Base-by-base conservation (phyloP, 2,797 vertebrate genomes). In the Peromyscus eremicus region DNA sequence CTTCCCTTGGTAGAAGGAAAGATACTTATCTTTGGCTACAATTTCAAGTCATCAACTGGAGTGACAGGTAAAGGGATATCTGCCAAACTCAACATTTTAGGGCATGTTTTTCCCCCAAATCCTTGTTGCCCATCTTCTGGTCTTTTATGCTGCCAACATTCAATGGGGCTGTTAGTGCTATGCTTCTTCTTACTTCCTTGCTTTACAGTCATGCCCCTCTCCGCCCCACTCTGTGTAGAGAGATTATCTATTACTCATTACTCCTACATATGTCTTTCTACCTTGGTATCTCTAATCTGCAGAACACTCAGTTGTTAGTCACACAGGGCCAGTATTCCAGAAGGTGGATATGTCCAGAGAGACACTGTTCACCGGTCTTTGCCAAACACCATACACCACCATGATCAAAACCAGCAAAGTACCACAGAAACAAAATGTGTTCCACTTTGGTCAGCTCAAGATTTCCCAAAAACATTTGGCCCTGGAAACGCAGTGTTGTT, bases 81-180 rank as follows among this genome's bases (percentile, higher is more conserved):
- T 95, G 92, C 97, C 94, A 97, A 93, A 94, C 71, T 94, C 97
- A 97, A 93, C 91, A 96, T 92, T 95, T 87, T 86, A 73, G 92
- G 92, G 27, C 46, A 73, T 83, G 86, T 91, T 97, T 96, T 89
- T 64, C 85, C 84, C 79, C 27, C 86, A 82, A 97, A 84, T 94
- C 88, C 92, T 92, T 86, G 32, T 57, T 95, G 70, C 71, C 64
- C 64, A 95, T 96, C 95, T 94, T 94, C 79, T 93, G 73, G 43
- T 57, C 81, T 96, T 95, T 96, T 82, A 89, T 92, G 81, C 66
- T 89, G 60, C 40, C 89, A 86, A 91, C 92, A 94, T 89, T 90
- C 29, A 55, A n/a, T 21, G 55, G 84, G 68, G n/a, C 10, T 77
- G 40, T 87, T 49, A 43, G 71, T 13, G 12, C 27, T 62, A 40